Percentiles rank a stretch among this genome's conserved stretches.
These are phyloP conservation scores for Sebastes minor DNA, from an alignment of 2,797 vertebrate genomes.

Conservation along the genomic window DNA sequence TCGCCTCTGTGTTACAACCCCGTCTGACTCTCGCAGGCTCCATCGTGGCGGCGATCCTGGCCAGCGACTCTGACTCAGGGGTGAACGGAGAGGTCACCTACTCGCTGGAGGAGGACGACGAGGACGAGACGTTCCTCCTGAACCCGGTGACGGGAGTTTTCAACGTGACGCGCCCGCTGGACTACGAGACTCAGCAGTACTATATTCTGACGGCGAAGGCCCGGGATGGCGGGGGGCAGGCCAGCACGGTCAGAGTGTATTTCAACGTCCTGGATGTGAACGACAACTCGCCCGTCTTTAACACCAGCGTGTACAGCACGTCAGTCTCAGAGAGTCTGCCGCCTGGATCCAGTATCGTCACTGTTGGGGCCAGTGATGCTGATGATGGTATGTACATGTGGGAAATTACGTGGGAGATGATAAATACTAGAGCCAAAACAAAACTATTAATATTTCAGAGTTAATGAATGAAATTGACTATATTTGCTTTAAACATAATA, in stretches of 20 bases:
- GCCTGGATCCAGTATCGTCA: slow-evolving; percentile 85
- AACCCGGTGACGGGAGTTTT: slow-evolving; percentile 96
- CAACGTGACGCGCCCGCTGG: slow-evolving; percentile 90
- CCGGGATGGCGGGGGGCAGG: slow-evolving; percentile 90
- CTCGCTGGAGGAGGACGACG: slow-evolving; percentile 92
- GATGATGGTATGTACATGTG: slow-evolving; percentile 88
- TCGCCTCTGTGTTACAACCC: slow-evolving; percentile 31
- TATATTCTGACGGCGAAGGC: slow-evolving; percentile 91
- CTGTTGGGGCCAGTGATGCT: slow-evolving; percentile 86
- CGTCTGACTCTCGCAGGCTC: slow-evolving; percentile 83
- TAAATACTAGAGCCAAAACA: too few species aligned
- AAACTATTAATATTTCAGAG: background rate
- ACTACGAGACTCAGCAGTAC: slow-evolving; percentile 92
- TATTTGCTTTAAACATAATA: background rate
- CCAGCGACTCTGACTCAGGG: slow-evolving; percentile 93
- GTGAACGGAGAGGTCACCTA: slow-evolving; percentile 95
- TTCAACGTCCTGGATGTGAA: slow-evolving; percentile 96
- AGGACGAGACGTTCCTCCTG: slow-evolving; percentile 91
- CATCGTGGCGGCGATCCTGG: slow-evolving; percentile 94
- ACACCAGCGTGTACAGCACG: slow-evolving; percentile 84
- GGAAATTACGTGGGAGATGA: accelerated
- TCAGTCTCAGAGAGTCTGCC: slow-evolving; percentile 90
- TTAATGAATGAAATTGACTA: background rate
- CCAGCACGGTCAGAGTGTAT: slow-evolving; percentile 88
- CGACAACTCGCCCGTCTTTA: slow-evolving; percentile 91